phyloP scores from a whole-genome alignment of 2,797 vertebrate genomes.

The Atherinosoma microstoma region DNA sequence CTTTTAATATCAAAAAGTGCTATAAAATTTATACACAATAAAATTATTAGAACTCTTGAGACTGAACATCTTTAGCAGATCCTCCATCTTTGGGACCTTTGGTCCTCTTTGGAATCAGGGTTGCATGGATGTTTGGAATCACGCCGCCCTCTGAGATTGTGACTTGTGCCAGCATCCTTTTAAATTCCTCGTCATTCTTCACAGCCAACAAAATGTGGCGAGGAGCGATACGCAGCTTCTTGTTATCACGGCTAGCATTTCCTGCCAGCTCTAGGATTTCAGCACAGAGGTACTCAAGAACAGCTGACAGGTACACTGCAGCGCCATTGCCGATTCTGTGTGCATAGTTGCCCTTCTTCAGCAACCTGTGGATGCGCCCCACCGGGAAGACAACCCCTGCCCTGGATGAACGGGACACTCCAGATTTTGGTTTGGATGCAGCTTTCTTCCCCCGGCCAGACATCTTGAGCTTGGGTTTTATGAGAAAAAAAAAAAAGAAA shows the following conservation, averaged over 20 bases:
- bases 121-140: slow-evolving; percentile 81
- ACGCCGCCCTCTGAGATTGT: slow-evolving; percentile 84
- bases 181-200: slow-evolving; percentile 83
- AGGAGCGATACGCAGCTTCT: slow-evolving; percentile 80
- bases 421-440: not conserved
- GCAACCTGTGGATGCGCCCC: slow-evolving; percentile 75
- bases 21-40: not conserved
- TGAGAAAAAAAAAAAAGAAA: not conserved
- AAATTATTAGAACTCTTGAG: slow-evolving; percentile 76
- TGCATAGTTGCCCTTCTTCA: slow-evolving; percentile 75
- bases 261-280: slow-evolving; percentile 86
- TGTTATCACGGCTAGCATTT: slow-evolving; percentile 78
- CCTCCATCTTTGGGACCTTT: slow-evolving; percentile 19
- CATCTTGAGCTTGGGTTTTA: slow-evolving; percentile 68
- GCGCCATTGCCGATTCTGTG: slow-evolving; percentile 68
- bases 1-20: not conserved
- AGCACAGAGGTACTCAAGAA: slow-evolving; percentile 84
- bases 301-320: slow-evolving; percentile 78
- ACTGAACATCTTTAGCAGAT: slow-evolving; percentile 53
- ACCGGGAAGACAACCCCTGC: slow-evolving; percentile 86
- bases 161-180: slow-evolving; percentile 73
- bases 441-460: slow-evolving; percentile 85
- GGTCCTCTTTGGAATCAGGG: slow-evolving; percentile 80
- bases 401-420: slow-evolving; percentile 56
- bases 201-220: slow-evolving; percentile 85